Conservation (phyloP, 2,888 invertebrate species). For the Parapristionchus giblindavisi region DNA sequence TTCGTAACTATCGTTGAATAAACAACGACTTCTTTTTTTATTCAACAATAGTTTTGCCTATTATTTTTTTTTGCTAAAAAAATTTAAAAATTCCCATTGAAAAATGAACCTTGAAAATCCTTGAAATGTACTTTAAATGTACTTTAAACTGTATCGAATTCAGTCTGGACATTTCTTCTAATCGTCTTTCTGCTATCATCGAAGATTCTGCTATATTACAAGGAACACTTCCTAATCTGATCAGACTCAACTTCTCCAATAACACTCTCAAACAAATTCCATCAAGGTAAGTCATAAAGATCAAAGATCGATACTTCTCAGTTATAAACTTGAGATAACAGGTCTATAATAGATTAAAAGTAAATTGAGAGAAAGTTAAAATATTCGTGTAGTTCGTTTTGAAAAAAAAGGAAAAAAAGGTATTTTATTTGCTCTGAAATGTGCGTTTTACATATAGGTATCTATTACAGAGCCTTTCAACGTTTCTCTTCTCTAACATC, state of each 20-base stretch:
- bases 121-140: no score
- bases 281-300: conserved; percentile 4
- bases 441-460: neutral
- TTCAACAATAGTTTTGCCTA: no score
- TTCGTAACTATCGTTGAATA: neutral
- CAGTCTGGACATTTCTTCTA: conserved; percentile 35
- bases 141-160: neutral
- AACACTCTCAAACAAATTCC: conserved; percentile 32
- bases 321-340: no score
- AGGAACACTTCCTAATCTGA: conserved; percentile 34
- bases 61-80: no score
- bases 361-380: no score
- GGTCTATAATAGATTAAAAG: no score
- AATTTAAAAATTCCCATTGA: no score
- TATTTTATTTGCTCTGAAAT: no score
- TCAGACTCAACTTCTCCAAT: conserved; percentile 26
- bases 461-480: conserved; percentile 24
- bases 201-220: conserved; percentile 31
- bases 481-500: conserved; percentile 21
- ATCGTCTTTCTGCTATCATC: conserved; percentile 19
- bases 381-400: no score
- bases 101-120: no score
- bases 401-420: no score
- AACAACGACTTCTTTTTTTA: neutral
- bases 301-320: no score